These are phyloP conservation scores for Coecobrya sp. DNA, from an alignment of 2,888 invertebrate genomes.

Conservation along the genomic window DNA sequence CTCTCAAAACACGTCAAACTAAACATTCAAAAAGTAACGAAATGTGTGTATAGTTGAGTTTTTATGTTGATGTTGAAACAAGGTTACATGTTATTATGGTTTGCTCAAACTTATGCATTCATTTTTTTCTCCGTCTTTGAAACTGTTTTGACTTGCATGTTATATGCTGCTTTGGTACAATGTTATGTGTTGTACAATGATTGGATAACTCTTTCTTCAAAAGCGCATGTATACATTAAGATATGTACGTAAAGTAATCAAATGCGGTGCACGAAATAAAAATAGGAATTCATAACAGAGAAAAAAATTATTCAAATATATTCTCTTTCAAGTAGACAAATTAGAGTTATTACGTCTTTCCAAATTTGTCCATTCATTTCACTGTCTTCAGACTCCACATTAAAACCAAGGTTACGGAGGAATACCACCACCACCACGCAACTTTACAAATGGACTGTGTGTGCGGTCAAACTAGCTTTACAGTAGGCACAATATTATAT, in stretches of 20 bases:
- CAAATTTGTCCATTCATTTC: neutral
- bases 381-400: neutral
- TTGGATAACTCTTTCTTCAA: neutral
- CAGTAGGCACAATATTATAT: no score
- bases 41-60: neutral
- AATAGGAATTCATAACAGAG: neutral
- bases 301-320: conserved; percentile 20
- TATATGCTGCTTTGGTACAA: neutral
- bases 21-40: neutral
- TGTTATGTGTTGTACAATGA: neutral
- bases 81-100: neutral
- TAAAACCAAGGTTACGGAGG: no score
- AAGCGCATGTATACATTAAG: neutral
- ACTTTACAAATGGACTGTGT: no score
- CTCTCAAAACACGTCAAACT: neutral
- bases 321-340: conserved; percentile 28
- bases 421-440: no score
- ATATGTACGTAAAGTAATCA: neutral
- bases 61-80: neutral
- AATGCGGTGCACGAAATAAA: neutral
- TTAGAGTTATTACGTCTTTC: neutral
- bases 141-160: neutral
- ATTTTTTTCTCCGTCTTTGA: neutral
- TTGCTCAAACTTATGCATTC: neutral
- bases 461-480: no score